A percentile compares a stretch with the other conserved stretches of the same genome.
These are phyloP conservation scores for Eurytoma adleriae DNA, from an alignment of 2,888 invertebrate species.

Conservation along the genomic window DNA sequence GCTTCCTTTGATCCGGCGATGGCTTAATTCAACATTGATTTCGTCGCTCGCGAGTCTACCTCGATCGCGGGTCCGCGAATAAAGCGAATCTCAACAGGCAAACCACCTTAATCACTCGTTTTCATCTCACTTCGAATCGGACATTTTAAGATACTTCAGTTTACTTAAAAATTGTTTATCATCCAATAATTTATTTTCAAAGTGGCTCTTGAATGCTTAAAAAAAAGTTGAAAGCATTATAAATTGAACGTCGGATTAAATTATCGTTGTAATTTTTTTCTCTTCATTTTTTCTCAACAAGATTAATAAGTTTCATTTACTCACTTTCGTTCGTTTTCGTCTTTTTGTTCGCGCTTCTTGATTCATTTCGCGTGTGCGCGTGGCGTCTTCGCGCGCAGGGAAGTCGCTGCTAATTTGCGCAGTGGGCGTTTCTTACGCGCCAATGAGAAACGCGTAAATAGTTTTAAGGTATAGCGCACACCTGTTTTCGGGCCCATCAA, in stretches of 20 bases:
- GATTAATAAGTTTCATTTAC: slow-evolving; percentile 41
- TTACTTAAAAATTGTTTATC: background rate
- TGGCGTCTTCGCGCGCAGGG: slow-evolving; percentile 52
- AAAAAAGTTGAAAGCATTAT: no score
- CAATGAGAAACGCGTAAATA: slow-evolving; percentile 63
- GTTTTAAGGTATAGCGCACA: slow-evolving; percentile 44
- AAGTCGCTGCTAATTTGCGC: slow-evolving; percentile 60
- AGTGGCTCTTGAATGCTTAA: no score
- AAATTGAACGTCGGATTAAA: background rate
- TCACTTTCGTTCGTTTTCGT: slow-evolving; percentile 50
- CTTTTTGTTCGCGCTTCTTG: slow-evolving; percentile 54
- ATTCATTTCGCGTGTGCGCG: slow-evolving; percentile 36
- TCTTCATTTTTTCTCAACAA: slow-evolving; percentile 21
- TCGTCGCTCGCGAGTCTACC: slow-evolving; percentile 60
- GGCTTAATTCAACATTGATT: slow-evolving; percentile 70
- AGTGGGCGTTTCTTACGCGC: slow-evolving; percentile 62
- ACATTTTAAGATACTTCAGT: background rate
- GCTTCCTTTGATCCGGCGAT: slow-evolving; percentile 58
- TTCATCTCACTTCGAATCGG: slow-evolving; percentile 44
- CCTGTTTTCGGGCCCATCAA: slow-evolving; percentile 46
- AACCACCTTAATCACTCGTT: slow-evolving; percentile 58
- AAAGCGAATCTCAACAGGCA: slow-evolving; percentile 68
- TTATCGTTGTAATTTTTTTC: slow-evolving; percentile 3
- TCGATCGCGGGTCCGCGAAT: slow-evolving; percentile 56
- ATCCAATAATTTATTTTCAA: no score